These are phyloP conservation scores for Lasioglossum marginatum DNA, from an alignment of 2,888 invertebrate species.

Conservation along the genomic window DNA sequence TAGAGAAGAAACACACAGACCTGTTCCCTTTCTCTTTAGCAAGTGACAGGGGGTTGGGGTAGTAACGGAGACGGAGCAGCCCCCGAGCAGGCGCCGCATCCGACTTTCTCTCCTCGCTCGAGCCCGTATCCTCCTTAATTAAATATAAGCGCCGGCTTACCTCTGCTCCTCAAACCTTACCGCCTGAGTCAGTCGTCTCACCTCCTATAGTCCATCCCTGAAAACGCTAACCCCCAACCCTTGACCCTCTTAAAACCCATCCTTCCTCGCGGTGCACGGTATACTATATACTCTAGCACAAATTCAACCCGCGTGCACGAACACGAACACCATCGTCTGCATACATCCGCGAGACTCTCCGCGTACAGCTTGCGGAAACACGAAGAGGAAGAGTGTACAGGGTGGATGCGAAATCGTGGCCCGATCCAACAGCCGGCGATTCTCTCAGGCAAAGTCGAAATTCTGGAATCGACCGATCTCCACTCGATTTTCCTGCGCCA, in stretches of 20 bases:
- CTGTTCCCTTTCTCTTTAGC: conserved; percentile 33
- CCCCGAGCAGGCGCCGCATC: conserved; percentile 15
- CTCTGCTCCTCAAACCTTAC: conserved; percentile 71
- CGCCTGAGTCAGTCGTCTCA: conserved; percentile 27
- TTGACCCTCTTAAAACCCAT: not conserved
- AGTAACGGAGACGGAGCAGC: not conserved
- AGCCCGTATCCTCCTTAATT: conserved; percentile 80
- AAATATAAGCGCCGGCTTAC: conserved; percentile 81
- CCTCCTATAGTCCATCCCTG: not conserved
- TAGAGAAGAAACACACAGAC: conserved; percentile 79
- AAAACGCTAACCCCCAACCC: not conserved
- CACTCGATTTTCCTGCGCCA: not conserved
- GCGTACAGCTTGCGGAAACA: conserved; percentile 1
- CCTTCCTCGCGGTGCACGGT: conserved; percentile 8
- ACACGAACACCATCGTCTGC: conserved; percentile 30
- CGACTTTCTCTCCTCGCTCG: conserved; percentile 58
- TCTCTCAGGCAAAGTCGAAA: not conserved
- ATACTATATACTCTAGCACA: conserved; percentile 11
- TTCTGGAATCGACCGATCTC: not conserved
- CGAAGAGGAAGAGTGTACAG: not conserved
- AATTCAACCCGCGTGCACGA: conserved; percentile 38
- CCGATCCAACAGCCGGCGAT: not conserved
- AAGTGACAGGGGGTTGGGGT: not conserved
- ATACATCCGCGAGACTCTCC: conserved; percentile 17
- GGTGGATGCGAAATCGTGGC: not conserved